Base-by-base conservation (phyloP, 2,888 invertebrate genomes). In the Halocaridina rubra region DNA sequence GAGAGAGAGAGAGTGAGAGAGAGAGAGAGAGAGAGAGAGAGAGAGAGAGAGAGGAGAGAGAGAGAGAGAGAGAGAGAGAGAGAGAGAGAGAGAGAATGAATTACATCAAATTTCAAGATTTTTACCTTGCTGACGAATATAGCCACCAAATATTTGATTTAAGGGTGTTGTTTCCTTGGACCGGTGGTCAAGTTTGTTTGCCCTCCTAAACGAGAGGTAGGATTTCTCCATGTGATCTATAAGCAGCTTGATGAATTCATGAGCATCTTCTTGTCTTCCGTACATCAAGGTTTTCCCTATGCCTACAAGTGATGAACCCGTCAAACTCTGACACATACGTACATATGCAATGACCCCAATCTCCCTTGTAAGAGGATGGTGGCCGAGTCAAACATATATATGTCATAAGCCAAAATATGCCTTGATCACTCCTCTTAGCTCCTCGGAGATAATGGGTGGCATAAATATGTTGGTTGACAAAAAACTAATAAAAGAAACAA, bases 141-240 rank as follows among this genome's bases (percentile, higher is more conserved):
- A 98, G n/a, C 98, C 98, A 74, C 98, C 98, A 90, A 98, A 94
- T 89, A 98, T 98, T 92, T 98, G 97, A 92, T 97, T 97, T 59
- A 98, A 92, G 0, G 98, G 97, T 67, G 98, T 98, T 0, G 98
- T 98, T 92, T 98, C 98, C 92, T 98, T 98, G 88, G 96, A 97
- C 90, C 95, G 94, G 90, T 94, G 95, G 91, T 98, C 98, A 86
- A 98, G 92, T 91, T 94, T 94, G 89, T 93, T 93, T 81, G 93
- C 94, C 89, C 94, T 93, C 90, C 94, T 94, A 86, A 95, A 93
- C 89, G 93, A 92, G 82, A 98, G 92, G 91, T 96, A 97, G 64
- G 96, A 94, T 89, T 96, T 96, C 90, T 98, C 97, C 96, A 98
- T 97, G 69, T 97, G 96, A 91, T 98, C 98, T 22, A 98, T 94